phyloP scores from a whole-genome alignment of 1,140 invertebrate species.

The Heliconius melpomene region DNA sequence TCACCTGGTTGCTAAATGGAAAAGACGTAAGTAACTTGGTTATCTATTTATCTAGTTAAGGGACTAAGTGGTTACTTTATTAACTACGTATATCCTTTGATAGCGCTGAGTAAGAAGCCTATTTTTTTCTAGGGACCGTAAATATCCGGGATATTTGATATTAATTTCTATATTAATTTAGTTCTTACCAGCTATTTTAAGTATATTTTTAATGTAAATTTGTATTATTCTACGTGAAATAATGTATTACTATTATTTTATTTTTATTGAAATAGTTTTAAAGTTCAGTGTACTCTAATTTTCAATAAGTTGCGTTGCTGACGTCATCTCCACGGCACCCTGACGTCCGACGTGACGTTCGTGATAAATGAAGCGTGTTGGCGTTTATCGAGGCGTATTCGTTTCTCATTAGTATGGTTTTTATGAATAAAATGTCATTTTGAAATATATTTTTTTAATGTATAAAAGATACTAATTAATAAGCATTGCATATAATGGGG shows the following conservation, averaged over 20 bases:
- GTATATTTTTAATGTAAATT: too few relatives aligned
- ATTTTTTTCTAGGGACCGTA: too few relatives aligned
- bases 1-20: constrained; percentile 83
- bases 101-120: too few relatives aligned
- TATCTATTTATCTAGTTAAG: too few relatives aligned
- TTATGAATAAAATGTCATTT: constrained; percentile 20
- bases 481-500: background rate
- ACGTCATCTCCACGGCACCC: constrained; percentile 41
- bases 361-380: constrained; percentile 47
- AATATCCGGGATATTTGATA: too few relatives aligned
- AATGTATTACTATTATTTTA: too few relatives aligned
- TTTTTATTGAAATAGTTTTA: background rate
- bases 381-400: constrained; percentile 36
- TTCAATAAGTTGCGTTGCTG: constrained; percentile 48
- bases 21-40: constrained; percentile 71
- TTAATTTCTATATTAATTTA: too few relatives aligned
- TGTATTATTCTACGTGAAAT: too few relatives aligned
- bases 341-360: constrained; percentile 43
- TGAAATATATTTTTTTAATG: background rate
- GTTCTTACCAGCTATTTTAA: too few relatives aligned
- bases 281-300: constrained; percentile 34
- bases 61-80: too few relatives aligned
- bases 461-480: background rate
- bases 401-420: constrained; percentile 29
- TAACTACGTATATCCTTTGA: too few relatives aligned